Evolutionary conservation across 1,140 invertebrate species (phyloP), one percentile per base, ranked within the genome.

Genomic region (Cephus cinctus): DNA sequence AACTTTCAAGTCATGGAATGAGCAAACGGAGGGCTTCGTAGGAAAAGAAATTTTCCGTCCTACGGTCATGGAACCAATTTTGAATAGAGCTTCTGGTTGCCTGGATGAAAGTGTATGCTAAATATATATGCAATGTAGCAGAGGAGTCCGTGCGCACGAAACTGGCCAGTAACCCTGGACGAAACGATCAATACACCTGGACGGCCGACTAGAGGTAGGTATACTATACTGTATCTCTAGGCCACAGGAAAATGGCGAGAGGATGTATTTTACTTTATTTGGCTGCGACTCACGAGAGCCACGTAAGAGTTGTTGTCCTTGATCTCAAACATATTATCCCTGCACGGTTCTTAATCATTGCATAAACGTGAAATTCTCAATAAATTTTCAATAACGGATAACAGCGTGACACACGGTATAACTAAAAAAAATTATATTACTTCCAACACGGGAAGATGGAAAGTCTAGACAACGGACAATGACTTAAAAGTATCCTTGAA

Each of bases 401-500:
- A n/a, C n/a, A n/a, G n/a, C n/a, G n/a, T n/a, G n/a, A n/a, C n/a
- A n/a, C n/a, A n/a, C n/a, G n/a, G n/a, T n/a, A n/a, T n/a, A n/a
- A n/a, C n/a, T n/a, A n/a, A n/a, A n/a, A n/a, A n/a, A n/a, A n/a
- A n/a, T n/a, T n/a, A n/a, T n/a, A n/a, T n/a, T n/a, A n/a, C n/a
- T n/a, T n/a, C n/a, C n/a, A n/a, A n/a, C n/a, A n/a, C n/a, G n/a
- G n/a, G n/a, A n/a, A n/a, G n/a, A n/a, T n/a, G n/a, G n/a, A n/a
- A n/a, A n/a, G n/a, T 16, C 11, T n/a, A 25, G 22, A 44, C 38
- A 54, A 53, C 60, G 65, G 63, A 40, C 67, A 38, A 69, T 71
- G 70, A 73, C 67, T 69, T 56, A 52, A 61, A 54, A 53, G 50
- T 63, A 67, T 61, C 70, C 69, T 71, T 68, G 67, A 72, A 71